phyloP scores from a whole-genome alignment of 2,888 invertebrate species.

The Drosophila merina region DNA sequence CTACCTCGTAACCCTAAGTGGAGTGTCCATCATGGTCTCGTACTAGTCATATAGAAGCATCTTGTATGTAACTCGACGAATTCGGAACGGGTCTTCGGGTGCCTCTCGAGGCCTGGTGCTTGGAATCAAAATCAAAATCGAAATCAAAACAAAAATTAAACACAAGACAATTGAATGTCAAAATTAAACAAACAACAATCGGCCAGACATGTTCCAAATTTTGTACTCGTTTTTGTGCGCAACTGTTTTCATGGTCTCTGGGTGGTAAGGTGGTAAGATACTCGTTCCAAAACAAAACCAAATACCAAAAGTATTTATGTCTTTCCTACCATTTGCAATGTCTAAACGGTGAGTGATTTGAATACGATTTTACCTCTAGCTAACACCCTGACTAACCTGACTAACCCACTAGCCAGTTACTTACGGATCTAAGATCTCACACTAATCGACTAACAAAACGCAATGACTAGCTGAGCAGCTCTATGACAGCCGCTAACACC shows the following conservation, averaged over 20 bases:
- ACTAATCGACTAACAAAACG: slow-evolving; percentile 48
- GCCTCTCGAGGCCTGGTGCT: slow-evolving; percentile 78
- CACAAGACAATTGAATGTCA: slow-evolving; percentile 30
- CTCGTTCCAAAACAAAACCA: slow-evolving; percentile 17
- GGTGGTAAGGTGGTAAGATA: slow-evolving; percentile 61
- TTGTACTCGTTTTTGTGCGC: slow-evolving; percentile 68
- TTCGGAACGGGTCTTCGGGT: slow-evolving; percentile 60
- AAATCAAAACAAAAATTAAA: slow-evolving; percentile 37
- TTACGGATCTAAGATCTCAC: slow-evolving; percentile 43
- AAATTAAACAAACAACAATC: slow-evolving; percentile 44
- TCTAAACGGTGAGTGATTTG: slow-evolving; percentile 84
- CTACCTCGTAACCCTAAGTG: slow-evolving; percentile 49
- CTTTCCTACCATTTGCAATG: slow-evolving; percentile 79
- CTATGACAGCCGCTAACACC: slow-evolving; percentile 3
- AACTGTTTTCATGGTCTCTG: slow-evolving; percentile 81
- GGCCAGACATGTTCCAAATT: slow-evolving; percentile 68
- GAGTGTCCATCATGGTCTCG: slow-evolving; percentile 48
- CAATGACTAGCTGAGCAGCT: slow-evolving; percentile 16
- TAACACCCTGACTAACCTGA: slow-evolving; percentile 26
- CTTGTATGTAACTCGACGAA: slow-evolving; percentile 61
- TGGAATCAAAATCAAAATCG: slow-evolving; percentile 64
- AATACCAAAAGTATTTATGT: slow-evolving; percentile 63
- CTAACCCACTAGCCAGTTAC: slow-evolving; percentile 30
- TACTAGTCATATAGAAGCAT: slow-evolving; percentile 60
- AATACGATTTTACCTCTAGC: slow-evolving; percentile 64